phyloP scores from a whole-genome alignment of 2,888 invertebrate species.

The Unio pictorum region DNA sequence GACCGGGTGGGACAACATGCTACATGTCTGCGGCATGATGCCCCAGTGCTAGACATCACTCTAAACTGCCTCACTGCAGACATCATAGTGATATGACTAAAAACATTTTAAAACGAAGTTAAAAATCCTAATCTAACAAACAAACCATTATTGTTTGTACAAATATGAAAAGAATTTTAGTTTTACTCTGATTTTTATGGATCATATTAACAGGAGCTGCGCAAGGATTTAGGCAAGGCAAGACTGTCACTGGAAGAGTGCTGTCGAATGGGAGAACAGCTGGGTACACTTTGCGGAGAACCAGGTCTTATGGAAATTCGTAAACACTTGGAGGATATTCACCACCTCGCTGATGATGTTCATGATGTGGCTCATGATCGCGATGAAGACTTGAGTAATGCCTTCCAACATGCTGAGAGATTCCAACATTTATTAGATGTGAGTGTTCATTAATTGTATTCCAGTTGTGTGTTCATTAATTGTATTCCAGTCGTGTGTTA shows the following conservation, averaged over 20 bases:
- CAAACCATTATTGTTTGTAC: no score
- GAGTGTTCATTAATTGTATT: conserved; percentile 11
- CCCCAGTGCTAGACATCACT: no score
- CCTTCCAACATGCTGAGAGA: conserved; percentile 63
- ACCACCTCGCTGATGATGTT: conserved; percentile 65
- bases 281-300: conserved; percentile 64
- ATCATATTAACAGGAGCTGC: conserved; percentile 56
- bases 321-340: conserved; percentile 68
- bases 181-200: not conserved
- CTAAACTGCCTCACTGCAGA: no score
- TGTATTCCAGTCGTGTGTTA: no score
- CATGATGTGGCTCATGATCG: conserved; percentile 66
- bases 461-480: no score
- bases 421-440: conserved; percentile 66
- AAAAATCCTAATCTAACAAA: no score
- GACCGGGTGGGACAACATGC: no score
- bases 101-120: no score
- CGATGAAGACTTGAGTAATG: conserved; percentile 62
- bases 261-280: conserved; percentile 56
- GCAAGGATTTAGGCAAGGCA: conserved; percentile 63
- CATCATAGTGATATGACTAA: no score
- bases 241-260: conserved; percentile 56
- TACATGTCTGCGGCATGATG: no score
- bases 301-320: conserved; percentile 68
- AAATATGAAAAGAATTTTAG: not conserved